Base-by-base conservation (phyloP, 2,113 vertebrate species). In the Girardinichthys multiradiatus region DNA sequence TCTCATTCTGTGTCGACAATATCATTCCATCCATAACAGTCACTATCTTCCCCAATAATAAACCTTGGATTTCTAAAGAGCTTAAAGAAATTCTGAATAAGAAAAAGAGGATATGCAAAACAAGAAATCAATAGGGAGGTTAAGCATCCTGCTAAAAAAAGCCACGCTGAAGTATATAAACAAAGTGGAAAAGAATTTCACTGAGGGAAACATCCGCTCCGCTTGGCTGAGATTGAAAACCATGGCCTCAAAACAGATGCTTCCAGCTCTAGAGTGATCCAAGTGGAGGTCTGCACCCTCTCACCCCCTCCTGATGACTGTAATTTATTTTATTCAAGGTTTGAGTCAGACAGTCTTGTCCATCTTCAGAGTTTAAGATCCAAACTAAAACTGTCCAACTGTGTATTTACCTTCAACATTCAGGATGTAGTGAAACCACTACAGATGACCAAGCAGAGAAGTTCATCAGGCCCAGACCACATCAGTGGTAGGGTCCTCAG, bases 1-100 rank as follows among this genome's bases (percentile, higher is more conserved):
- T 68, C 33, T 35, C 35, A 3, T 64, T 80, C 60, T 64, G 60
- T 48, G 29, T 74, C 10, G 65, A 69, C 8, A 68, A 12, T 3
- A 74, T 37, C 12, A 64, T 74, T 5, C 64, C 64, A 0, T 21
- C 24, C 0, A 68, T 58, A 48, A 48, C 37, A 1, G 37, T 26
- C 35, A 33, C 28, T 19, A 62, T 71, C 21, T 62, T 6, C 37
- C 58, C 35, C 27, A 71, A 13, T 14, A 77, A 67, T 3, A 74
- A 1, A 70, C 28, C 74, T 0, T 67, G 19, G 69, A 9, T 70
- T 0, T 66, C 28, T 3, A 80, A 66, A 60, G 65, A 66, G 2
- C 64, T 76, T 10, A 68, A 67, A 4, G 7, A 70, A 57, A 63
- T 59, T 13, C 51, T 64, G 0, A 42, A 51, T 7, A 12, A 33